Evolutionary conservation across 2,797 vertebrate genomes (phyloP).

Genomic region (Fringilla coelebs): DNA sequence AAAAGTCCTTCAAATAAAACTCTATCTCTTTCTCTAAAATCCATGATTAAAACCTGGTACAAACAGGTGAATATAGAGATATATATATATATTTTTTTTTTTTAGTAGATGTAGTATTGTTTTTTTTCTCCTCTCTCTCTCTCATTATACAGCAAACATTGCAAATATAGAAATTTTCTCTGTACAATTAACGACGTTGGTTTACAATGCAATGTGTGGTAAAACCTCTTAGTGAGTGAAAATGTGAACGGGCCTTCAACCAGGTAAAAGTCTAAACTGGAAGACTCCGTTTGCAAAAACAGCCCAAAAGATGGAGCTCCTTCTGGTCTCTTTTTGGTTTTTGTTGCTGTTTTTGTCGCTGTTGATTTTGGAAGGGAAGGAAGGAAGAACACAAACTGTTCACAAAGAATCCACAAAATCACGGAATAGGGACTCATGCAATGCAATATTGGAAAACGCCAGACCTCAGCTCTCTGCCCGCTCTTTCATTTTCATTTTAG

Average conservation of each 20-base stretch:
- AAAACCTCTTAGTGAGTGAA: constrained; percentile 67
- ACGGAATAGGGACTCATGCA: constrained; percentile 85
- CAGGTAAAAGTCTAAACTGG: constrained; percentile 70
- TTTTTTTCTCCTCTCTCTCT: constrained; percentile 75
- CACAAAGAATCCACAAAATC: constrained; percentile 91
- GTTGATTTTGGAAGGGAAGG: constrained; percentile 66
- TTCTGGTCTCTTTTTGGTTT: constrained; percentile 64
- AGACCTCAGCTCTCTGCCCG: constrained; percentile 42
- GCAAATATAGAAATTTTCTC: constrained; percentile 97
- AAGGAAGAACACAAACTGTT: constrained; percentile 78
- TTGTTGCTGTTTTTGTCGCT: constrained; percentile 72
- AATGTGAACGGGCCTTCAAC: constrained; percentile 71
- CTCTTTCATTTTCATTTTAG: background rate
- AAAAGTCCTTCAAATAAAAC: constrained; percentile 71
- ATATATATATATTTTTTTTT: constrained; percentile 71
- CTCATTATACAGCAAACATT: constrained; percentile 90
- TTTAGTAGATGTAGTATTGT: constrained; percentile 78
- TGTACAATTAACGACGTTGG: constrained; percentile 87
- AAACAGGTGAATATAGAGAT: constrained; percentile 77
- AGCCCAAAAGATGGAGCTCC: constrained; percentile 62
- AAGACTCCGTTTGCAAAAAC: constrained; percentile 77
- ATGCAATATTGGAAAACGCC: constrained; percentile 69
- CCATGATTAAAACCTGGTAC: constrained; percentile 85
- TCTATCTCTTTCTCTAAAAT: constrained; percentile 78
- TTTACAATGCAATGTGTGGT: constrained; percentile 73